Evolutionary conservation across 2,113 vertebrate species (phyloP).

Genomic region (Cyanistes caeruleus): DNA sequence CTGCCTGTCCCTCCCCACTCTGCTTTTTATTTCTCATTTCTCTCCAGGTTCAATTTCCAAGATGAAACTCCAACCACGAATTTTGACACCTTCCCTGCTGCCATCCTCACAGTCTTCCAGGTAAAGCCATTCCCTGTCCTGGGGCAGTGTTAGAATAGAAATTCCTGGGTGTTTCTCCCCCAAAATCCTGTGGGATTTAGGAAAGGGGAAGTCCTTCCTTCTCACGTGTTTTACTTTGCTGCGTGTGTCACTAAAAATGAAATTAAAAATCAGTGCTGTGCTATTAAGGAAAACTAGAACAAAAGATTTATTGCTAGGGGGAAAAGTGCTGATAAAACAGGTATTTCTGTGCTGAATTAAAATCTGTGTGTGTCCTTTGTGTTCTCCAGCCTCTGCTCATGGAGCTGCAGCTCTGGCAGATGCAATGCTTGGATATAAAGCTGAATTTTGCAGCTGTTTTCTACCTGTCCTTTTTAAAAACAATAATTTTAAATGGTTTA

Average conservation of each 20-base stretch:
- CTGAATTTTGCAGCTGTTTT: background rate
- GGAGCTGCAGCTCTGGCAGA: background rate
- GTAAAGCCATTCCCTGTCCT: constrained; percentile 67
- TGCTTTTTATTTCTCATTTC: background rate
- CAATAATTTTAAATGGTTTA: background rate
- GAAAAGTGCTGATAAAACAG: background rate
- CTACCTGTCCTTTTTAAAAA: background rate
- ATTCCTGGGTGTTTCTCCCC: background rate
- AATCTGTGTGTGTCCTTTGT: background rate
- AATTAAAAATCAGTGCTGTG: background rate
- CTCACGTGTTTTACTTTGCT: rapidly evolving
- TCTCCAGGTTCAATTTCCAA: constrained; percentile 91
- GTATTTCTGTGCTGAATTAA: background rate
- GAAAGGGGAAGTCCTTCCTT: background rate
- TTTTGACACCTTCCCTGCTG: constrained; percentile 96
- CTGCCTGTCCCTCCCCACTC: background rate
- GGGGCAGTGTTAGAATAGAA: background rate
- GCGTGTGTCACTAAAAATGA: background rate
- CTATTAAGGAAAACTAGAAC: background rate
- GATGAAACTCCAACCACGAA: constrained; percentile 95
- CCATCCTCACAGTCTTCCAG: constrained; percentile 98
- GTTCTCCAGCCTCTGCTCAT: background rate
- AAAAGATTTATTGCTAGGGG: background rate
- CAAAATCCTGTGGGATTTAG: background rate
- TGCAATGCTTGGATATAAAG: background rate